Base-by-base conservation (phyloP, 2,888 invertebrate genomes). In the Lobophora halterata region DNA sequence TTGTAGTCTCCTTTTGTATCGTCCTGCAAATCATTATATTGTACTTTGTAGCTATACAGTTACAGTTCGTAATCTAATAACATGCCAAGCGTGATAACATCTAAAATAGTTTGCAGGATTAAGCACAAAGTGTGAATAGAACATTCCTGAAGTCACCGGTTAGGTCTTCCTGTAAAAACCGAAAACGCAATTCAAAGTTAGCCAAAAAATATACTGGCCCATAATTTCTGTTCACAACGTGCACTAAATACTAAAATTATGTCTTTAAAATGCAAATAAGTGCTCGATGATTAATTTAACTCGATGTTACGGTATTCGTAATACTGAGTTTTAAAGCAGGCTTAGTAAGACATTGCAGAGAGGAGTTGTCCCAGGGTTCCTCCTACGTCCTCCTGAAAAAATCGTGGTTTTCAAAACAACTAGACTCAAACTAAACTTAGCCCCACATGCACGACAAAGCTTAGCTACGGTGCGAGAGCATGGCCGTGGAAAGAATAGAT, bases 1-100 rank as follows among this genome's bases (percentile, higher is more conserved):
- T 90, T 89, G 88, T 91, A 92, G 86, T 93, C 92, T 36, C 93
- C 93, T 64, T 91, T 90, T 60, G 91, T 85, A 80, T 93, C 93
- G 66, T 90, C 91, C 91, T 92, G 90, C 71, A 89, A 88, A 81
- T 73, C 70, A 79, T 78, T 73, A 79, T 71, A 81, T 75, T 71
- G 72, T 66, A 74, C 73, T 61, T 67, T 56, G 58, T 65, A 65
- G 59, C 64, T 55, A 62, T 58, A 61, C 12, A 20, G 7, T 31
- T 38, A 31, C 34, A 40, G 24, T 34, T 46, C 23, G 29, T 37
- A 39, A 41, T 60, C 52, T 41, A 52, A 61, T 49, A 59, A 58
- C 76, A 78, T 72, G 75, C 77, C 55, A 67, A 71, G 67, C 66
- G 64, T 52, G 66, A 62, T 69, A 71, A 71, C 65, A 70, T 60